These are phyloP conservation scores for Tenthredo livida DNA, from an alignment of 2,888 invertebrate genomes.

Conservation along the genomic window DNA sequence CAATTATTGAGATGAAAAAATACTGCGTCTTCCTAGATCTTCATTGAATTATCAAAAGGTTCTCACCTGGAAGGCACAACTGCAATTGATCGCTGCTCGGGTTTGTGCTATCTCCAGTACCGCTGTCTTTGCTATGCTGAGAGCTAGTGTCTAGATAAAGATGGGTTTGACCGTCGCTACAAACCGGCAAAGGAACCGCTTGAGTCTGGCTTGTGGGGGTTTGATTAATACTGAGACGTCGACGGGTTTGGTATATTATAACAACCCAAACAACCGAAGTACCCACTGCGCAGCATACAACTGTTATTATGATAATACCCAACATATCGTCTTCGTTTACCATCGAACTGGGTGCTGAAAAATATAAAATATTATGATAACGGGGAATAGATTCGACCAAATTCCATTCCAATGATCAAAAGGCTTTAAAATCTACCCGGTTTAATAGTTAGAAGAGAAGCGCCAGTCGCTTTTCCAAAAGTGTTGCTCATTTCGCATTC, in stretches of 20 bases:
- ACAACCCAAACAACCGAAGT: conserved; percentile 95
- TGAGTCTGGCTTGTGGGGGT: conserved; percentile 66
- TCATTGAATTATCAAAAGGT: too few relatives aligned
- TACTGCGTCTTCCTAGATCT: too few relatives aligned
- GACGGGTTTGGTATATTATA: conserved; percentile 92
- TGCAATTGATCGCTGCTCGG: conserved; percentile 84
- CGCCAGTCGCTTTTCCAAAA: conserved; percentile 87
- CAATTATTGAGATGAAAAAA: too few relatives aligned
- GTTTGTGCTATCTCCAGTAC: conserved; percentile 89
- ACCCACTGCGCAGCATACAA: conserved; percentile 94
- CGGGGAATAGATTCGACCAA: neutral
- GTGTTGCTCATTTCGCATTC: conserved; percentile 95
- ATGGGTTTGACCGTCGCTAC: conserved; percentile 71
- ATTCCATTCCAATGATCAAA: neutral
- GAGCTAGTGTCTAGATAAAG: conserved; percentile 85
- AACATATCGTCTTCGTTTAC: conserved; percentile 87
- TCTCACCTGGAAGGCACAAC: conserved; percentile 74
- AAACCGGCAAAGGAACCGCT: conserved; percentile 56
- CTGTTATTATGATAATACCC: conserved; percentile 93
- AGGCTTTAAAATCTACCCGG: conserved; percentile 79
- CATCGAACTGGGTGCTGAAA: conserved; percentile 80
- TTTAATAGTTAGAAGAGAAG: conserved; percentile 86
- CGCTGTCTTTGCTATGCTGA: conserved; percentile 90
- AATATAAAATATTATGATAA: neutral
- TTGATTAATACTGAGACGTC: conserved; percentile 81